A percentile compares a stretch with the other conserved stretches of the same genome.
These are phyloP conservation scores for Epicauta chinensis DNA, from an alignment of 1,140 invertebrate species.

Conservation along the genomic window DNA sequence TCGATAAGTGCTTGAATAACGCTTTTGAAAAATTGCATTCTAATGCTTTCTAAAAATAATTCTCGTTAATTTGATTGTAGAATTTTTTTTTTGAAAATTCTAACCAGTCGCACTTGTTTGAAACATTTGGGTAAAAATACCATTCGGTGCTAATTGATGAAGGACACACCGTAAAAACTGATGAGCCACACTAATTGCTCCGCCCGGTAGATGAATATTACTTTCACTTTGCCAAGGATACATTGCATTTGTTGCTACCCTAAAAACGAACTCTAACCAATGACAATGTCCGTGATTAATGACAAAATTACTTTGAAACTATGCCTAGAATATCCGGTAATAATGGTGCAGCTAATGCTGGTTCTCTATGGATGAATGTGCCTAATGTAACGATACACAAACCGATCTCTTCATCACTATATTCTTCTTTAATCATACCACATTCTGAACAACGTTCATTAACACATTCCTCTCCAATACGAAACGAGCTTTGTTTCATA, in stretches of 20 bases:
- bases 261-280: slow-evolving; percentile 40
- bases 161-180: slow-evolving; percentile 95
- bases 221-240: slow-evolving; percentile 91
- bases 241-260: slow-evolving; percentile 64
- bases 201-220: slow-evolving; percentile 79
- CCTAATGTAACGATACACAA: slow-evolving; percentile 89
- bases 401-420: slow-evolving; percentile 94
- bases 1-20: slow-evolving; percentile 90
- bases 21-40: slow-evolving; percentile 84
- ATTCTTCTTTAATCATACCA: slow-evolving; percentile 80
- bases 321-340: slow-evolving; percentile 86
- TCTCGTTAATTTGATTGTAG: slow-evolving; percentile 17
- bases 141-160: slow-evolving; percentile 93
- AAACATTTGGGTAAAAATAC: slow-evolving; percentile 94
- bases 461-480: slow-evolving; percentile 66
- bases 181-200: slow-evolving; percentile 86
- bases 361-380: slow-evolving; percentile 94
- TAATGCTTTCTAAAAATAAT: slow-evolving; percentile 55
- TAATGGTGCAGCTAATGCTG: slow-evolving; percentile 84
- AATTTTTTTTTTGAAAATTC: background rate
- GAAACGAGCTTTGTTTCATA: slow-evolving; percentile 56
- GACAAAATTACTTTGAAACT: slow-evolving; percentile 66
- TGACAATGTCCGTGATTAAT: background rate
- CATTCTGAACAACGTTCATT: slow-evolving; percentile 71
- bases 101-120: slow-evolving; percentile 79